Conservation (phyloP, 2,888 invertebrate genomes). For the Rhaphigaster nebulosa region DNA sequence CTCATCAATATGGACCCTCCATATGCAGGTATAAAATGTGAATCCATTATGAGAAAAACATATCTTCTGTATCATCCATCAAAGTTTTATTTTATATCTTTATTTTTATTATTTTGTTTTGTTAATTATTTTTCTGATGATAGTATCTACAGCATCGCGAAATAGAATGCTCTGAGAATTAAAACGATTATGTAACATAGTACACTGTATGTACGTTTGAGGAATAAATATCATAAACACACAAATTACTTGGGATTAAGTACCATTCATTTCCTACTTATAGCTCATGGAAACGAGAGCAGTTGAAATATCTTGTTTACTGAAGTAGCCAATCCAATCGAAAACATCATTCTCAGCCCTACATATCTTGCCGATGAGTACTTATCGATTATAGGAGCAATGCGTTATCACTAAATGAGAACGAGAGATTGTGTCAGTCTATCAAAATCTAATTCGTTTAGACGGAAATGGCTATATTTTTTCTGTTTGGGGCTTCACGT, state of each 20-base stretch:
- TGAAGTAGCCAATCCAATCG: not conserved
- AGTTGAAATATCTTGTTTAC: constrained; percentile 31
- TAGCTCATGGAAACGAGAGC: not conserved
- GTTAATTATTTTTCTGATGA: no score
- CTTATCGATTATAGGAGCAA: not conserved
- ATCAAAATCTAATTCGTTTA: no score
- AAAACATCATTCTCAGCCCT: constrained; percentile 11
- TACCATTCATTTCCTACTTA: constrained; percentile 5
- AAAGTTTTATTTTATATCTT: no score
- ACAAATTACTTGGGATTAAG: constrained; percentile 17
- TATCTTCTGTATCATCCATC: no score
- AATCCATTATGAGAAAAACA: no score
- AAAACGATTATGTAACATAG: not conserved
- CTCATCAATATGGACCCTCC: no score
- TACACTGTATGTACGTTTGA: not conserved
- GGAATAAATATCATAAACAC: not conserved
- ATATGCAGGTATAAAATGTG: no score
- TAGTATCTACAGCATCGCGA: not conserved
- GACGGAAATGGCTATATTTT: no score
- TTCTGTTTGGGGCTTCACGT: no score
- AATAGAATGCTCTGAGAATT: not conserved
- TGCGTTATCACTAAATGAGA: not conserved
- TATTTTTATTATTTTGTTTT: no score
- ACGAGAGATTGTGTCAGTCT: not conserved
- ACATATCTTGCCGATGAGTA: not conserved